Base-by-base conservation (phyloP, 2,888 invertebrate genomes). In the Pachycephus smyrnensis region DNA sequence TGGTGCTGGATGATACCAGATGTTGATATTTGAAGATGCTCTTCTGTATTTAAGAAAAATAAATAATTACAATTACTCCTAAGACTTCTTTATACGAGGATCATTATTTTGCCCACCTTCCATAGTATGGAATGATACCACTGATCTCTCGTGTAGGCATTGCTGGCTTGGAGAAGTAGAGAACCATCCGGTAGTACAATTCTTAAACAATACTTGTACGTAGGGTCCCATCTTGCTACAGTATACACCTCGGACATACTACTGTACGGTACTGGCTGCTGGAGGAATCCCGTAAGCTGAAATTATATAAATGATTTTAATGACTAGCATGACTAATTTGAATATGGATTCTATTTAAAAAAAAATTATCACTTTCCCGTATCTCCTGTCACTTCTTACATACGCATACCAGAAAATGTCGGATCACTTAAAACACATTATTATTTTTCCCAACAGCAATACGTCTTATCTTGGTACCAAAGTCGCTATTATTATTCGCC, bases 101-200 rank as follows among this genome's bases (percentile, higher is more conserved):
- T 12, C 55, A 3, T 55, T 23, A 9, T 55, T 55, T 23, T 23
- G 88, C 93, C 92, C 91, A 96, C 96, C 94, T 94, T 94, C 96
- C 96, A 96, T 81, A 95, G 92, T 86, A 96, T 95, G 76, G 96
- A 96, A 90, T 96, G 94, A 83, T 94, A 94, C 96, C 96, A 96
- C 91, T 96, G 96, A 93, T 96, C 96, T 89, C 96, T 92, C n/a
- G 95, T 94, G 88, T 96, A 96, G 73, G 95, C 94, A 89, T 96
- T 96, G 87, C 94, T 95, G 68, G 96, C 95, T 95, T 96, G 94
- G 74, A 94, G 91, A 35, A 96, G 92, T 68, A 96, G 92, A 30
- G 96, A 96, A 79, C 96, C 96, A 86, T 96, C 95, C 1, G 95
- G 94, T 90, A 96, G 93, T 55, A 96, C 95, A 86, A 96, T 95